A percentile compares a stretch with the other conserved stretches of the same genome.
These are phyloP conservation scores for Gadus macrocephalus DNA, from an alignment of 2,113 vertebrate genomes.

Conservation along the genomic window DNA sequence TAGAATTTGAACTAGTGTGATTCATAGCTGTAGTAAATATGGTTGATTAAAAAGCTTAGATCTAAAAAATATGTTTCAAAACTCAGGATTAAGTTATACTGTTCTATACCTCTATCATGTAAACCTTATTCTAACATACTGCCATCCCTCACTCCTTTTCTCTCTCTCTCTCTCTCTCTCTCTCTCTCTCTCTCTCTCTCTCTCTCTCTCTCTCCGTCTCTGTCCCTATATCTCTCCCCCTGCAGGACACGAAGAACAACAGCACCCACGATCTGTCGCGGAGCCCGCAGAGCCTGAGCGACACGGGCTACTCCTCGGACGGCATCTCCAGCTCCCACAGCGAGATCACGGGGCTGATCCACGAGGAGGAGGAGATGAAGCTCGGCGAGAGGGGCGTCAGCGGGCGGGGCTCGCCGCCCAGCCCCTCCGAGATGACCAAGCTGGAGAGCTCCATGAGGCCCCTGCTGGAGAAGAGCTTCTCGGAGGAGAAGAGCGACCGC, in stretches of 20 bases:
- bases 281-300: slow-evolving; percentile 77
- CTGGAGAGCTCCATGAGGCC: slow-evolving; percentile 87
- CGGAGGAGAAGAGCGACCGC: slow-evolving; percentile 65
- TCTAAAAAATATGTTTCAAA: too few species aligned
- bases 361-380: slow-evolving; percentile 93
- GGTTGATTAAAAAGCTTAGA: too few species aligned
- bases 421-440: slow-evolving; percentile 89
- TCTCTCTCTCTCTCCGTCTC: background rate
- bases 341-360: slow-evolving; percentile 92
- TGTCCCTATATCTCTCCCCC: slow-evolving; percentile 33
- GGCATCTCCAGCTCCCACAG: slow-evolving; percentile 93
- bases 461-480: slow-evolving; percentile 77
- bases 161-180: background rate
- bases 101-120: background rate
- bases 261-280: slow-evolving; percentile 89
- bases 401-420: slow-evolving; percentile 77
- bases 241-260: slow-evolving; percentile 87
- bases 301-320: slow-evolving; percentile 79
- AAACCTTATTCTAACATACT: slow-evolving; percentile 18
- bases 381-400: slow-evolving; percentile 82
- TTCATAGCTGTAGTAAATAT: too few species aligned
- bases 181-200: background rate
- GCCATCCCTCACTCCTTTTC: background rate
- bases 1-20: background rate
- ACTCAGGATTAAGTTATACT: too few species aligned